Evolutionary conservation across 2,888 invertebrate genomes (phyloP), one percentile per base, ranked within the genome.

Genomic region (Trichopoda pennipes): DNA sequence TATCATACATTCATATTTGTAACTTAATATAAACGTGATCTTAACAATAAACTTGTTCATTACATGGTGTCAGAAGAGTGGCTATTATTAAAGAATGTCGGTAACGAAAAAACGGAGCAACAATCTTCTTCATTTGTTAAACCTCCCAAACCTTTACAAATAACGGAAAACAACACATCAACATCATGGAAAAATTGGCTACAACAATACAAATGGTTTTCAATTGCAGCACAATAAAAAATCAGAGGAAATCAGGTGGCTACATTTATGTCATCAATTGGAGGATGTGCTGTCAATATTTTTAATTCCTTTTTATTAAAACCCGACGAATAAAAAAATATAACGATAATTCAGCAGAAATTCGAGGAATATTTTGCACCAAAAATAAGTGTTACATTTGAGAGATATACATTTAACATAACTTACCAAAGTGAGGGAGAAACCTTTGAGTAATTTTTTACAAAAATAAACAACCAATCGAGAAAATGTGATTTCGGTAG

Each of bases 181-280:
- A 49, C 66, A 23, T 51, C 61, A 8, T 80, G 77, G 68, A 81
- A 79, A 70, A 81, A 76, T 17, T 79, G 73, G 78, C 21, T 84
- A 19, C 78, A 82, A 49, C 84, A 78, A 68, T 84, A 82, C 32
- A 73, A 76, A 74, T 81, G 81, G 76, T 79, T 82, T 69, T 76
- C 60, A 23, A 74, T 58, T 14, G 84, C 81, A 16, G 44, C 69
- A 23, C 76, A 81, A 85, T 7, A 76, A 80, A 64, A 83, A 78
- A 78, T 38, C 75, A 21, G 16, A 69, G 9, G 83, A 82, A 61
- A 81, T 75, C 80, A 84, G 56, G 79, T 63, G 10, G 80, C 81
- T 32, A 80, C 78, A 4, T 84, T 84, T 63, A 77, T 83, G 81
- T 63, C 79, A n/a, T 72, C 56, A 10, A n/a, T n/a, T 38, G 69